Conservation (phyloP, 1,140 invertebrate genomes). For the Drosophila melanica region DNA sequence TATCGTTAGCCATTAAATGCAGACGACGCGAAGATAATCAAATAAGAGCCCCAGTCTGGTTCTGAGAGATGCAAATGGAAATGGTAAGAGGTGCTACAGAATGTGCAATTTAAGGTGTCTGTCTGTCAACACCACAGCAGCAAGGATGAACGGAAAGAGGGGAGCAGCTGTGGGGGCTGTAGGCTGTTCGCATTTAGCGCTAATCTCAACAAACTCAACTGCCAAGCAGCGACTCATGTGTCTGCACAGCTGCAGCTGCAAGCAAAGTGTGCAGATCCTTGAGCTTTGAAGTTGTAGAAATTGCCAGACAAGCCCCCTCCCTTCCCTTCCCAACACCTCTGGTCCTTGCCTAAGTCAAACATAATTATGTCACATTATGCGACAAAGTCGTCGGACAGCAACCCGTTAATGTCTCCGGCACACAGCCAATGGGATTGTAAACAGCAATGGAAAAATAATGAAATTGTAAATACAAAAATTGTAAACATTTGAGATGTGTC, state of each 20-base stretch:
- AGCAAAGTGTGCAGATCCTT: conserved; percentile 29
- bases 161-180: no score
- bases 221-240: neutral
- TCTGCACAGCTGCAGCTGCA: conserved; percentile 3
- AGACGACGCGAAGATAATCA: conserved; percentile 68
- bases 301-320: neutral
- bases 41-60: conserved; percentile 16
- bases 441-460: conserved; percentile 60
- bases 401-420: conserved; percentile 68
- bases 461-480: conserved; percentile 75
- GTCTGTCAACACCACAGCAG: conserved; percentile 32
- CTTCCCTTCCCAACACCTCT: no score
- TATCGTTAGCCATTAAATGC: conserved; percentile 71
- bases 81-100: conserved; percentile 43
- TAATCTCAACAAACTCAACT: conserved; percentile 36
- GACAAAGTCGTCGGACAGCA: conserved; percentile 30
- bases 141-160: no score
- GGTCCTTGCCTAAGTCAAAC: conserved; percentile 42
- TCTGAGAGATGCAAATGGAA: conserved; percentile 30
- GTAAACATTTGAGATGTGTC: conserved; percentile 75
- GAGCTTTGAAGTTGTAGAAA: conserved; percentile 4
- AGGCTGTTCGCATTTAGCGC: conserved; percentile 17
- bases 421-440: conserved; percentile 62
- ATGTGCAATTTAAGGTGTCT: conserved; percentile 67
- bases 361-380: conserved; percentile 81